Conservation (phyloP, 1,140 invertebrate species). For the Temnothorax curvispinosus region DNA sequence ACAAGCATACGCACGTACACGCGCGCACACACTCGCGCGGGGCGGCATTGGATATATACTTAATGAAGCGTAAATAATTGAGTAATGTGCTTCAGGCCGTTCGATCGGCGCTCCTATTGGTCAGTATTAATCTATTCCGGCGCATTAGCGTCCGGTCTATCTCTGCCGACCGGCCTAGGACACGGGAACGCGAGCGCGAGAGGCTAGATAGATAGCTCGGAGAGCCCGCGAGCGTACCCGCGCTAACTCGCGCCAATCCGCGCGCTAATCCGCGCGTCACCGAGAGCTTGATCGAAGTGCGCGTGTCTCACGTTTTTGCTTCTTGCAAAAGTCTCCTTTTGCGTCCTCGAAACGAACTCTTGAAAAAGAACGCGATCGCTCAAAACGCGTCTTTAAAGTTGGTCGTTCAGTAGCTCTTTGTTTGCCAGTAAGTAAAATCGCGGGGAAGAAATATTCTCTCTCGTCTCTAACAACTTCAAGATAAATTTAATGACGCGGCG, state of each 20-base stretch:
- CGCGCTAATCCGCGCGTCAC: conserved; percentile 18
- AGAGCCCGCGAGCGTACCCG: conserved; percentile 41
- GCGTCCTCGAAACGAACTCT: not conserved
- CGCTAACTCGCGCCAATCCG: conserved; percentile 30
- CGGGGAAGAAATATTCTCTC: not conserved
- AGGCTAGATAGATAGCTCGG: conserved; percentile 51
- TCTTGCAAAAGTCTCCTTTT: not conserved
- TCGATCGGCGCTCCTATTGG: conserved; percentile 86
- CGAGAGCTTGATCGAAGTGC: not conserved
- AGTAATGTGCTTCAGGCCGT: conserved; percentile 86
- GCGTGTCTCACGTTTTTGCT: not conserved
- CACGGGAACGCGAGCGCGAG: conserved; percentile 51
- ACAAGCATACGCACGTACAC: conserved; percentile 14
- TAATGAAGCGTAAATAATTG: conserved; percentile 87
- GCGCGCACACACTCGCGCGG: conserved; percentile 71
- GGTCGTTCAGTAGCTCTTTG: not conserved
- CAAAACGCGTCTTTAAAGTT: not conserved
- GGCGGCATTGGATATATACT: conserved; percentile 86
- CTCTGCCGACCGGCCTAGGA: conserved; percentile 76
- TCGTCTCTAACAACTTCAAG: not conserved
- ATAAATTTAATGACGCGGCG: not conserved
- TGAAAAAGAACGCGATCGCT: not conserved
- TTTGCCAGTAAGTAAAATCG: not conserved
- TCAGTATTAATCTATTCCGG: conserved; percentile 86
- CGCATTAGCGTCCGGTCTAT: conserved; percentile 84